Percentiles rank a stretch among this genome's conserved stretches.
phyloP scores from a whole-genome alignment of 2,797 vertebrate species.

The Vultur gryphus region DNA sequence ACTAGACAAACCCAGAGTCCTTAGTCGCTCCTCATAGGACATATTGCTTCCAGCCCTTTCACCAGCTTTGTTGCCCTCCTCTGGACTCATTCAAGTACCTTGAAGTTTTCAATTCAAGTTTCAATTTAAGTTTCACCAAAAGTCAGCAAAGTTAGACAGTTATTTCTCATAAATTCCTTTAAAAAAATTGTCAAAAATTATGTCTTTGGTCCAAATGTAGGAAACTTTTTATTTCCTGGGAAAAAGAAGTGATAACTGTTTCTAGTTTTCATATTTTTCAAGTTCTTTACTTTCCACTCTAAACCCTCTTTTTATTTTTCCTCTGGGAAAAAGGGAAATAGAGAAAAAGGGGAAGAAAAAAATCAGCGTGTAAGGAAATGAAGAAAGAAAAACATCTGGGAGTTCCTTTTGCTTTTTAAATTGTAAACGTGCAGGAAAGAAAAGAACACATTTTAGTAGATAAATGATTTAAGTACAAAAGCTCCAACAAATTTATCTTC shows the following conservation, averaged over 20 bases:
- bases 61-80: not conserved
- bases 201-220: not conserved
- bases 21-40: not conserved
- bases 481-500: not conserved
- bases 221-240: not conserved
- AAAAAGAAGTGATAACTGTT: not conserved
- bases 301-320: not conserved
- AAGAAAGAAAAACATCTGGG: not conserved
- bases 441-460: not conserved
- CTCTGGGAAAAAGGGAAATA: rapidly evolving
- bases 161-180: not conserved
- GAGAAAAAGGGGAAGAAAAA: not conserved
- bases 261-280: not conserved
- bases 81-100: not conserved
- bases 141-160: not conserved
- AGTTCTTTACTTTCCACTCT: not conserved
- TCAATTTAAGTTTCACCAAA: not conserved
- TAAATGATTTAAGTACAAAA: not conserved
- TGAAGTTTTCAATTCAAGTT: not conserved
- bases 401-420: not conserved
- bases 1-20: not conserved
- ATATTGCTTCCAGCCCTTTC: not conserved
- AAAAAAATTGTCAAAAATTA: not conserved
- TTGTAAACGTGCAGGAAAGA: not conserved
- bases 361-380: not conserved